Evolutionary conservation across 2,888 invertebrate genomes (phyloP), one percentile per base, ranked within the genome.

Genomic region (Cyclophora albipunctata): DNA sequence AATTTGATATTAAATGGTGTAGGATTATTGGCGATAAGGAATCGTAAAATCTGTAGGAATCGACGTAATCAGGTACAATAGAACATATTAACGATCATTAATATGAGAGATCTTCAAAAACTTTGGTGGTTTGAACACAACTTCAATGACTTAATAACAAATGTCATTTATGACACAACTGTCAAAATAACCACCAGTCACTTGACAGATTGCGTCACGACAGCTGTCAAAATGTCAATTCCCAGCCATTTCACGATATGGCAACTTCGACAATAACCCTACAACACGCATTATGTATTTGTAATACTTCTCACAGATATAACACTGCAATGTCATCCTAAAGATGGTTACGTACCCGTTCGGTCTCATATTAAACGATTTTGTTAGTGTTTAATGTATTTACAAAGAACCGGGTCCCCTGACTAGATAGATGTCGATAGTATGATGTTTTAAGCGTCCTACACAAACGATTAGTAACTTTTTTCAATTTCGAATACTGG

Each of bases 391-490:
- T 61, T 59, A 48, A 48, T 57, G 63, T 78, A 78, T 80, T 67
- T 78, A 79, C 80, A 79, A 57, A 62, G 54, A 57, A 58, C 66
- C 66, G 66, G 69, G 71, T 58, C 66, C 63, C 57, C 58, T 83
- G 82, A 83, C 82, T 83, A 83, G 82, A 81, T 75, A 60, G 75
- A 71, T 75, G 67, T 58, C 61, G 52, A 57, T 59, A 60, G 51
- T 49, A 37, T 57, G 46, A 51, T 48, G 53, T 45, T 57, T n/a
- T 45, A 51, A 37, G 53, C 55, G 53, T 55, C 49, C 54, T 59
- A 67, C 71, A 67, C 67, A 63, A 67, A 70, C 66, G 4, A 37
- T 5, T 5, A 37, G 4, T 37, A 37, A 37, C 4, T 4, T 37
- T 37, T 4, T 37, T 37, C 4, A 42, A 42, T 42, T 42, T 20